Base-by-base conservation (phyloP, 2,797 vertebrate species). In the Sylvilagus floridanus region DNA sequence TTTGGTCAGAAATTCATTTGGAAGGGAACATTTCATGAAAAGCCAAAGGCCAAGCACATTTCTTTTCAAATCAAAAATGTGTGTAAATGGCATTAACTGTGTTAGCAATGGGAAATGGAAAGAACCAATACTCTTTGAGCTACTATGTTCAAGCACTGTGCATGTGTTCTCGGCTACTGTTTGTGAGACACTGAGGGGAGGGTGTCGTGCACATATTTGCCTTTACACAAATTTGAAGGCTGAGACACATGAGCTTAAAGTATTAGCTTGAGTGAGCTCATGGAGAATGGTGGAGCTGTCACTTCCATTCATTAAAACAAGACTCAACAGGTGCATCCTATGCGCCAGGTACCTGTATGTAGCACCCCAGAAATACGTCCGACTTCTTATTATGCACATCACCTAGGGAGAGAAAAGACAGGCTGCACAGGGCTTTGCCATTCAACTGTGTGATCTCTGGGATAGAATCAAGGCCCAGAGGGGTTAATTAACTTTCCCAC, bases 1-100 rank as follows among this genome's bases (percentile, higher is more conserved):
- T 63, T 90, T 0, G 0, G 9, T 42, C 32, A 30, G 85, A 73
- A 90, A 81, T 82, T 76, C 71, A n/a, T 68, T 79, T 78, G 88
- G 76, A 84, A 81, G 47, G 21, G 65, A 84, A 88, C 19, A 24
- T 95, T 62, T 35, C 63, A 82, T 83, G 57, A 62, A 73, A 50
- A 85, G 57, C n/a, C 82, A 73, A 47, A 73, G 73, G 85, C 35
- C 90, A 79, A 73, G 86, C 73, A 30, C 42, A 71, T 93, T 93
- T 82, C 19, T 79, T 66, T 66, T 68, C 42, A 60, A 68, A 60
- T 47, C 50, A 75, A 73, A 75, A 69, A 21, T 42, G 65, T 71
- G 47, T 90, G 84, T 81, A 60, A 66, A 52, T 28, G 60, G 37
- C 42, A 68, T 24, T 76, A 65, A 63, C 42, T 57, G 14, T 81